phyloP scores from a whole-genome alignment of 64 coral and sea anemone genomes.

The Catalaphyllia jardinei region DNA sequence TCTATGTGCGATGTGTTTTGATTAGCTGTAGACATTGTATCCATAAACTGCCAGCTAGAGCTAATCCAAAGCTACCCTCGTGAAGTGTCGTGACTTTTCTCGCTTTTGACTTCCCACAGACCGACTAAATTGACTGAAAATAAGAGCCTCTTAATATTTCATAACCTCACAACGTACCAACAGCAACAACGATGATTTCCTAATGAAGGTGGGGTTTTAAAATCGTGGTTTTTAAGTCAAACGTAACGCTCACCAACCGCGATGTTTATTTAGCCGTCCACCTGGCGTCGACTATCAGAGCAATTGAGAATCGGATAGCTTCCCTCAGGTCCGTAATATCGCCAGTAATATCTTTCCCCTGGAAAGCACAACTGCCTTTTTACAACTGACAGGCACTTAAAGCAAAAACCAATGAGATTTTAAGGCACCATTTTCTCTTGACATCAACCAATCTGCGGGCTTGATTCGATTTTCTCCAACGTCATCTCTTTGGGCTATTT shows the following conservation, averaged over 20 bases:
- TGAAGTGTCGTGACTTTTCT: not conserved
- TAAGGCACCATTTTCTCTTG: not conserved
- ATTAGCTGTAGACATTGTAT: not conserved
- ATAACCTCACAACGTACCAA: not conserved
- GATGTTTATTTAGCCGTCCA: slow-evolving; percentile 33
- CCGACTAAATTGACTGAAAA: not conserved
- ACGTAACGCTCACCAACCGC: not conserved
- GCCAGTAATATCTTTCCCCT: not conserved
- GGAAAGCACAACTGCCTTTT: slow-evolving; percentile 23
- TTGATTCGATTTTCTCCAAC: not conserved
- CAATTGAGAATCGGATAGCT: slow-evolving; percentile 10
- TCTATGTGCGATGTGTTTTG: slow-evolving; percentile 16
- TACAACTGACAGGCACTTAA: slow-evolving; percentile 36
- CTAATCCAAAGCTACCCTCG: not conserved
- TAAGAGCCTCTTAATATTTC: not conserved
- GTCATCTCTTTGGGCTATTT: slow-evolving; percentile 30
- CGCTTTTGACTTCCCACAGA: not conserved
- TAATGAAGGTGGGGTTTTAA: not conserved
- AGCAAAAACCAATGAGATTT: slow-evolving; percentile 28
- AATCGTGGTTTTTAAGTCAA: slow-evolving; percentile 20
- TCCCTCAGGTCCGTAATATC: slow-evolving; percentile 1
- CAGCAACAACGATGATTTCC: not conserved
- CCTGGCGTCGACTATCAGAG: slow-evolving; percentile 14
- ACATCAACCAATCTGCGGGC: slow-evolving; percentile 4
- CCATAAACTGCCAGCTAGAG: not conserved